A percentile compares a stretch with the other conserved stretches of the same genome.
These are phyloP conservation scores for Thunnus albacares DNA, from an alignment of 2,797 vertebrate species.

Conservation along the genomic window DNA sequence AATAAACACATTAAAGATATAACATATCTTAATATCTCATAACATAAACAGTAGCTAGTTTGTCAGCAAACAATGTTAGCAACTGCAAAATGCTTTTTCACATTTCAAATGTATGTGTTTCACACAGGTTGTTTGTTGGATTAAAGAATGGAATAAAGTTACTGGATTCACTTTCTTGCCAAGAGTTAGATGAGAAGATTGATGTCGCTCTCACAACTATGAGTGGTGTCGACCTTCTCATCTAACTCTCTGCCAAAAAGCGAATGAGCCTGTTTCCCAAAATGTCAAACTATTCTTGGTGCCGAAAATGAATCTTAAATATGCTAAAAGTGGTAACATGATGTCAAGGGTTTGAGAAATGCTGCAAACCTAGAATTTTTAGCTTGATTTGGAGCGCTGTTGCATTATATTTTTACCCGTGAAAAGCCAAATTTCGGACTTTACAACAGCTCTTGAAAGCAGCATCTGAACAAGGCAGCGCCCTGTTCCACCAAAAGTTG, in stretches of 20 bases:
- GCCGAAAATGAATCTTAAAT: constrained; percentile 7
- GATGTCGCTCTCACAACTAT: neutral
- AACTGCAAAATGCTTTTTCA: constrained; percentile 9
- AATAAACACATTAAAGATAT: constrained; percentile 26
- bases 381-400: neutral
- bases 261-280: no score
- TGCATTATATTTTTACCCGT: neutral
- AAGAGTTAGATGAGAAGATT: constrained; percentile 3
- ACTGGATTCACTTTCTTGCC: neutral
- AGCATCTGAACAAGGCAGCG: constrained; percentile 6
- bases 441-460: neutral
- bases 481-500: neutral
- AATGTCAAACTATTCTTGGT: neutral
- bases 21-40: neutral
- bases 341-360: neutral
- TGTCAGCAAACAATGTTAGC: constrained; percentile 7
- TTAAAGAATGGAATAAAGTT: neutral
- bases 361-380: neutral
- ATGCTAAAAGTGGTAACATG: neutral
- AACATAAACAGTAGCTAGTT: neutral
- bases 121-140: neutral
- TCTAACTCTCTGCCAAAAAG: no score
- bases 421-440: neutral
- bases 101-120: neutral
- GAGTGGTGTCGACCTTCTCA: neutral